Percentiles rank a stretch among this genome's conserved stretches.
Evolutionary conservation across 1,140 invertebrate genomes (phyloP).

Genomic region (Diorhabda elongata): DNA sequence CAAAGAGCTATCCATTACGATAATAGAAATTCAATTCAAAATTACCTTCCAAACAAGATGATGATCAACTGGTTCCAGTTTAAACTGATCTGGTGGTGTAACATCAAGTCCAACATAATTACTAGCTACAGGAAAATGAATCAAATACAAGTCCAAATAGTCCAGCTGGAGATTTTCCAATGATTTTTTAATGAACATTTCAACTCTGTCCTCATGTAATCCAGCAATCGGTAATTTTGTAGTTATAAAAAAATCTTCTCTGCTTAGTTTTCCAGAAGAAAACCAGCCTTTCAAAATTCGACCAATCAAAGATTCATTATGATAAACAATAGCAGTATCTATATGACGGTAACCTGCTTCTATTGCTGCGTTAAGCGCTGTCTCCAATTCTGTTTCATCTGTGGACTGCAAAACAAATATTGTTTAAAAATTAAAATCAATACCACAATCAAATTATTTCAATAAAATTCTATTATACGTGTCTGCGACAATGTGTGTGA

Average conservation of each 20-base stretch:
- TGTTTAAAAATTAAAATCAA: not conserved
- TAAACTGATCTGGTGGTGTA: conserved; percentile 36
- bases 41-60: conserved; percentile 66
- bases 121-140: conserved; percentile 73
- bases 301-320: conserved; percentile 76
- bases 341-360: conserved; percentile 67
- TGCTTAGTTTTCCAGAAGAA: conserved; percentile 58
- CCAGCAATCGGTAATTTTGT: conserved; percentile 63
- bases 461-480: no score
- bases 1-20: no score
- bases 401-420: conserved; percentile 25
- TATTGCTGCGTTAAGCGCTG: conserved; percentile 61
- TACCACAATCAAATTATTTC: no score
- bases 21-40: not conserved
- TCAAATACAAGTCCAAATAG: conserved; percentile 79
- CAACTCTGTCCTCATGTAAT: conserved; percentile 51
- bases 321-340: conserved; percentile 68
- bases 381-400: conserved; percentile 61
- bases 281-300: conserved; percentile 69
- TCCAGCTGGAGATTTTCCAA: conserved; percentile 65
- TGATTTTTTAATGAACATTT: conserved; percentile 58
- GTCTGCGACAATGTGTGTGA: no score
- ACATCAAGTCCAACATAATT: conserved; percentile 47
- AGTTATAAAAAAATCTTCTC: conserved; percentile 76
- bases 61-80: conserved; percentile 52